Evolutionary conservation across 2,797 vertebrate genomes (phyloP).

Genomic region (Pseudochromis fuscus): DNA sequence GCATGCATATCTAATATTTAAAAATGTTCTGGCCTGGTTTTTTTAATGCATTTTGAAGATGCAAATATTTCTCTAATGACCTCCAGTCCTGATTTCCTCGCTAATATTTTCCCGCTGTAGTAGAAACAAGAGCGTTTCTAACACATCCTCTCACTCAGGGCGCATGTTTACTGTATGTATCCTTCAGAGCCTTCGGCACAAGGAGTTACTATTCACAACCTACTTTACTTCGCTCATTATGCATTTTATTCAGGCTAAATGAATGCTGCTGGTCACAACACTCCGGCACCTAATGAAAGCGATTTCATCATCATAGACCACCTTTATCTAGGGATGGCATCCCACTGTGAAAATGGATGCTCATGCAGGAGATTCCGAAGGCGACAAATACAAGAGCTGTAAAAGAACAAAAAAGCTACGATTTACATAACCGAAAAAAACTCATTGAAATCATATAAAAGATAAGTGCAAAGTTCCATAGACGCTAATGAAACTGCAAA

Average conservation of each 20-base stretch:
- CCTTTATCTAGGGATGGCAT: conserved; percentile 49
- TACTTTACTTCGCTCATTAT: conserved; percentile 52
- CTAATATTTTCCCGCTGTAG: conserved; percentile 26
- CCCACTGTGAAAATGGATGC: conserved; percentile 46
- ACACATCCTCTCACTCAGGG: conserved; percentile 24
- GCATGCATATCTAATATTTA: conserved; percentile 51
- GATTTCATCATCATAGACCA: conserved; percentile 50
- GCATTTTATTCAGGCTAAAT: conserved; percentile 58
- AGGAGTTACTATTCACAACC: conserved; percentile 44
- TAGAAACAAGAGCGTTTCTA: conserved; percentile 28
- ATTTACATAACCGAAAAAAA: conserved; percentile 38
- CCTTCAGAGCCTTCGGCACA: conserved; percentile 17
- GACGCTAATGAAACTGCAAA: conserved; percentile 34
- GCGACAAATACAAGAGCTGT: conserved; percentile 23
- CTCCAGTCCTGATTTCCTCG: conserved; percentile 36
- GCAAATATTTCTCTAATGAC: conserved; percentile 57
- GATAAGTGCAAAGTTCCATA: conserved; percentile 29
- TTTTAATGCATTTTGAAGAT: conserved; percentile 43
- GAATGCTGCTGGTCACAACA: conserved; percentile 47
- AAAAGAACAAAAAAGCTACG: conserved; percentile 31
- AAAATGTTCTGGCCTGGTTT: conserved; percentile 45
- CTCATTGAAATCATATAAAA: conserved; percentile 8
- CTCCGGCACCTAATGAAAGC: conserved; percentile 49
- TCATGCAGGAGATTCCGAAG: conserved; percentile 30
- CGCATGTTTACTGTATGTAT: conserved; percentile 26